Evolutionary conservation across 2,797 vertebrate genomes (phyloP), one percentile per base, ranked within the genome.

Genomic region (Eospalax fontanierii): DNA sequence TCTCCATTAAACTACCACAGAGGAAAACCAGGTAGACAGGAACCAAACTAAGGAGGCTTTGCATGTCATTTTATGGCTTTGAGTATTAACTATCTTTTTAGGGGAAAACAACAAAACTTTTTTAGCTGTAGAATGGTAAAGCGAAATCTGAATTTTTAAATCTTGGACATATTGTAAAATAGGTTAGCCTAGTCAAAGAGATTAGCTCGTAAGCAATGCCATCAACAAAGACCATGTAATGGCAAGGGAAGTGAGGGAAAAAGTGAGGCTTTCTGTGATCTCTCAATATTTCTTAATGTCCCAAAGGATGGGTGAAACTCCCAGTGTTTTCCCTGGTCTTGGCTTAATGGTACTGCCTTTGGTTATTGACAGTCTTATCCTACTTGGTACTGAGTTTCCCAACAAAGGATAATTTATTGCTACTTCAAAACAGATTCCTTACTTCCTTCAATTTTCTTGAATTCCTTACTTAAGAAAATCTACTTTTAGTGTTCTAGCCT

Each of bases 351-450:
- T 33, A 2, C 22, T 16, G 1, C 38, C 46, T n/a, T 43, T 70
- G 0, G 9, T 10, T 1, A 82, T 35, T 63, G 33, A 3, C 4
- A 30, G 46, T 8, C 43, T 14, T 71, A 11, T 66, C 19, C 19
- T 11, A 68, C 30, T 0, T 21, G 81, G 16, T 1, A 19, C 6
- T 43, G 1, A 28, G 57, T 74, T 91, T 78, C 50, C 65, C 15
- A 90, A 40, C 7, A 22, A 87, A 91, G n/a, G 35, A 61, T 63
- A 26, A 38, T 78, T 50, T 50, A 46, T 50, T 90, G 71, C 26
- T 18, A 15, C 66, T 87, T 57, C 6, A 11, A 78, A 83, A 68
- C 3, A 4, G 2, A 78, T 78, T 61, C 3, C 24, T 83, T 79
- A 90, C 14, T 61, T 38, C 68, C 50, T 18, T 89, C 59, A 80